phyloP scores from a whole-genome alignment of 2,888 invertebrate species.

The Lutraria lutraria region DNA sequence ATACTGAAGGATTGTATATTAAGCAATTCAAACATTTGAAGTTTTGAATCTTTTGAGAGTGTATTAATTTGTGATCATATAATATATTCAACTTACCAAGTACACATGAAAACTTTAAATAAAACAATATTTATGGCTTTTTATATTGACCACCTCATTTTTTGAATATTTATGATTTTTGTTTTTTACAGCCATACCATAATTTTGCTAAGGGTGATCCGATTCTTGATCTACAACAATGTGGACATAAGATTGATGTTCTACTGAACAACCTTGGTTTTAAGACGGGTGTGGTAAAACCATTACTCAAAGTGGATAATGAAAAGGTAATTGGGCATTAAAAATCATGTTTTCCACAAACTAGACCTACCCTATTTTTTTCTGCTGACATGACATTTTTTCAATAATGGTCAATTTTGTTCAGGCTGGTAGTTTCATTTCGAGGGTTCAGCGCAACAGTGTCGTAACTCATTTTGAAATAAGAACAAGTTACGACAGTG shows the following conservation, averaged over 20 bases:
- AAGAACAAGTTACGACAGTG: no score
- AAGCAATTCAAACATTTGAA: no score
- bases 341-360: not conserved
- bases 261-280: constrained; percentile 66
- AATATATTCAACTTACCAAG: no score
- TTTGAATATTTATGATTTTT: not conserved
- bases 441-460: no score
- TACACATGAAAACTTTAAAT: not conserved
- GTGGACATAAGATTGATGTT: constrained; percentile 72
- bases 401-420: no score
- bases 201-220: constrained; percentile 77
- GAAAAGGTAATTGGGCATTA: constrained; percentile 63
- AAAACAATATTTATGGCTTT: not conserved
- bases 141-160: not conserved
- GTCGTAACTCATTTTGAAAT: no score
- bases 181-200: constrained; percentile 72
- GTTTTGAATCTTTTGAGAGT: no score
- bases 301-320: constrained; percentile 60
- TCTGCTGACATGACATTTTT: no score
- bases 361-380: not conserved
- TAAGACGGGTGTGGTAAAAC: constrained; percentile 37
- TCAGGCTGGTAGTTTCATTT: no score
- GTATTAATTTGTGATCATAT: no score
- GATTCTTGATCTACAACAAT: constrained; percentile 74
- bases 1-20: no score